phyloP scores from a whole-genome alignment of 2,797 vertebrate genomes.

The Rhinogobio ventralis region DNA sequence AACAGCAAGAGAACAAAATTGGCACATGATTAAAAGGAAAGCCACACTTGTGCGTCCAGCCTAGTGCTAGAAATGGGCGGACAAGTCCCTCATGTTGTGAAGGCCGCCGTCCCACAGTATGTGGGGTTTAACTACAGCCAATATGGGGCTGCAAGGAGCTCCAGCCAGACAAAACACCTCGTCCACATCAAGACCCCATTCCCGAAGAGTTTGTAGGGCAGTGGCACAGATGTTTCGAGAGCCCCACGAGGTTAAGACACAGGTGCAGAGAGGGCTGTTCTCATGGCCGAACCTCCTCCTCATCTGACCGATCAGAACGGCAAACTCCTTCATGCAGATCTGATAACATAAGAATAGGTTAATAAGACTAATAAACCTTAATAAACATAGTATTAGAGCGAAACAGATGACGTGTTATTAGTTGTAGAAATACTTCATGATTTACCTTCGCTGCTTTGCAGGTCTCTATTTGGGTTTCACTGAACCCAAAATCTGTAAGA shows the following conservation, averaged over 20 bases:
- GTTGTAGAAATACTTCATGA: neutral
- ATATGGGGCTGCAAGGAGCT: slow-evolving; percentile 72
- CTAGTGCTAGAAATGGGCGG: neutral
- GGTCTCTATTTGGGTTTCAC: slow-evolving; percentile 57
- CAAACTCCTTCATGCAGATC: slow-evolving; percentile 76
- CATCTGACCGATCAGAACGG: slow-evolving; percentile 73
- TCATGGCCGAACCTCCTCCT: slow-evolving; percentile 71
- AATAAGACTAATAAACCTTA: neutral
- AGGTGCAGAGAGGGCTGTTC: slow-evolving; percentile 70
- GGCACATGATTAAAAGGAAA: slow-evolving; percentile 18
- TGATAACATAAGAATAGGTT: slow-evolving; percentile 41
- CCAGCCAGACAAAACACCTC: slow-evolving; percentile 79
- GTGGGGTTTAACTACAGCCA: slow-evolving; percentile 74
- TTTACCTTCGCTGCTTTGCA: slow-evolving; percentile 60
- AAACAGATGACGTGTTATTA: neutral
- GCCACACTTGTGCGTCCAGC: neutral
- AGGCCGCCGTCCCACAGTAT: slow-evolving; percentile 74
- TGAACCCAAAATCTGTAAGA: slow-evolving; percentile 71
- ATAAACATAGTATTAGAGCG: neutral
- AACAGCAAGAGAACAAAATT: neutral
- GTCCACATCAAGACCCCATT: slow-evolving; percentile 74
- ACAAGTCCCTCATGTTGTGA: slow-evolving; percentile 63
- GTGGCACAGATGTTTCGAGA: slow-evolving; percentile 71
- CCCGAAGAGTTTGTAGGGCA: slow-evolving; percentile 72
- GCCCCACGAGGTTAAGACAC: slow-evolving; percentile 70